A percentile compares a stretch with the other conserved stretches of the same genome.
phyloP scores from a whole-genome alignment of 2,797 vertebrate species.

The Platalea minor region DNA sequence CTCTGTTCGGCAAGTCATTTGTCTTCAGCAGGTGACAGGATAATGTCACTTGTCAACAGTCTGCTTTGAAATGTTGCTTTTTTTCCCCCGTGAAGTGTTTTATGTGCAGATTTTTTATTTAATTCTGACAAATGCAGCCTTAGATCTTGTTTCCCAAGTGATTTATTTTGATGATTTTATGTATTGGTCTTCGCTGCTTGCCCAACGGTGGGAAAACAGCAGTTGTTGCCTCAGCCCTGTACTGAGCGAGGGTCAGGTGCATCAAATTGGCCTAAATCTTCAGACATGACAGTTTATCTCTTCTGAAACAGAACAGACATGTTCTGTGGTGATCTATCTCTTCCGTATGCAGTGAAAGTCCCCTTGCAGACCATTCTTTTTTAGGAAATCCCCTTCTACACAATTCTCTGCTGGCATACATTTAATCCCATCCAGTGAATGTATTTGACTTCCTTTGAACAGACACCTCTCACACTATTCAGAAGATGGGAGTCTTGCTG shows the following conservation, averaged over 20 bases:
- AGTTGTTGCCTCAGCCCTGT: neutral
- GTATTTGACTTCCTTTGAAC: neutral
- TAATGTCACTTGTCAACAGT: neutral
- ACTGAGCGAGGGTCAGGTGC: accelerated
- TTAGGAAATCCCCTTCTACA: neutral
- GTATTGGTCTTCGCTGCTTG: neutral
- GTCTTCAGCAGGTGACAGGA: neutral
- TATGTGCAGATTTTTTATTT: neutral
- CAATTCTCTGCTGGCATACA: accelerated
- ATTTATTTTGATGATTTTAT: neutral
- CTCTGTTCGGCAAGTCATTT: accelerated
- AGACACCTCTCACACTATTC: neutral
- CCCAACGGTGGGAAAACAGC: accelerated
- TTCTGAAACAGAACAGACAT: neutral
- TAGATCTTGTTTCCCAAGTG: neutral
- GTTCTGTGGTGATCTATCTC: neutral
- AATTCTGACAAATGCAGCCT: neutral
- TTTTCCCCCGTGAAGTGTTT: neutral
- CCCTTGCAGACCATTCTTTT: neutral
- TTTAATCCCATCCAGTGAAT: neutral
- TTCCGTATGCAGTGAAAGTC: neutral
- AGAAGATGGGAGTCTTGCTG: neutral
- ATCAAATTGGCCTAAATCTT: neutral
- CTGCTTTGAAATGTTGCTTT: neutral
- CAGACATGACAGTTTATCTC: neutral